Conservation (phyloP, 2,888 invertebrate species). For the Netelia virgata region DNA sequence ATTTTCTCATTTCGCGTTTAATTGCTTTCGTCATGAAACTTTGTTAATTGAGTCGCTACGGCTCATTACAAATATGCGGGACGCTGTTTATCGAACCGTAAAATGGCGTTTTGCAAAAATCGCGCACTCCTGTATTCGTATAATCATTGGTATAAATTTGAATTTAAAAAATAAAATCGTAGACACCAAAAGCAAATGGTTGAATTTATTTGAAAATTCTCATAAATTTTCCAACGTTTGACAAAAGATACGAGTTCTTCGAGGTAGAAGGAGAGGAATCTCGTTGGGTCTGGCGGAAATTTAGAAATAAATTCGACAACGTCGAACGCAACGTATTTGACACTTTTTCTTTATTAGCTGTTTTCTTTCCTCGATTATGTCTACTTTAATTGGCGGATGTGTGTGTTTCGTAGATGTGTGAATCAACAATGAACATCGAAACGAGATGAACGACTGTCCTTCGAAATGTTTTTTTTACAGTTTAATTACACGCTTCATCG, state of each 20-base stretch:
- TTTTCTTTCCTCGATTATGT: conserved; percentile 49
- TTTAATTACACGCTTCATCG: conserved; percentile 63
- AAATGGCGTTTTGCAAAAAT: neutral
- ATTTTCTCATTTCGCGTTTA: conserved; percentile 27
- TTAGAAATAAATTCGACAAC: neutral
- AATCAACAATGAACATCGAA: conserved; percentile 66
- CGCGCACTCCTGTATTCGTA: neutral
- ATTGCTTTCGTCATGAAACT: conserved; percentile 17
- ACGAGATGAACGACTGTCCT: conserved; percentile 50
- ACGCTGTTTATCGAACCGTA: neutral
- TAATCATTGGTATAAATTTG: neutral
- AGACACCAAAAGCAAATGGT: neutral
- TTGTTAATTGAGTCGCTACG: conserved; percentile 14
- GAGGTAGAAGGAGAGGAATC: neutral
- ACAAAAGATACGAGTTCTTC: neutral
- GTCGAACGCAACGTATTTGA: conserved; percentile 35
- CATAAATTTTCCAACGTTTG: neutral
- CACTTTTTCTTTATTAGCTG: conserved; percentile 64
- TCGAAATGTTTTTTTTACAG: conserved; percentile 55
- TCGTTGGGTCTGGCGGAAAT: neutral
- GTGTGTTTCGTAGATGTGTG: conserved; percentile 41
- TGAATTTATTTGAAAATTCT: neutral
- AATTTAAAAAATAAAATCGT: neutral
- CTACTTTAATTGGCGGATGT: conserved; percentile 55
- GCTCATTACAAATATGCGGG: neutral